A percentile compares a stretch with the other conserved stretches of the same genome.
These are phyloP conservation scores for Resseliella maxima DNA, from an alignment of 2,888 invertebrate species.

Conservation along the genomic window DNA sequence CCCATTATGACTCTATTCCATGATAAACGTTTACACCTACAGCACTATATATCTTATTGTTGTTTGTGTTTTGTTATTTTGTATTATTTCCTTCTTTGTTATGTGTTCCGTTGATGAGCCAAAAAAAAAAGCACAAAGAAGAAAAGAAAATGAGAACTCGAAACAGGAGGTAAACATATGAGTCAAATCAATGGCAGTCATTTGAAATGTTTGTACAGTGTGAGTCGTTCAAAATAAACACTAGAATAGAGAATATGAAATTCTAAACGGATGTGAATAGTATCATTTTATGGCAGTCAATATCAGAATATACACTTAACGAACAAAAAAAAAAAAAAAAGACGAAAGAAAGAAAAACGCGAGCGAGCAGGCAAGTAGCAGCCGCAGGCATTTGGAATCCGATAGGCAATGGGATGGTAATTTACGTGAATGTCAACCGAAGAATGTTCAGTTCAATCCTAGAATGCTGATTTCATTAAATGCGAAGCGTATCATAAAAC, in stretches of 20 bases:
- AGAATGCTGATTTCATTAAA: constrained; percentile 4
- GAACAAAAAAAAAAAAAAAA: too few species aligned
- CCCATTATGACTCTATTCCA: constrained; percentile 46
- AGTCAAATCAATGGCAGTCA: constrained; percentile 2
- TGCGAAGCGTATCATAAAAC: constrained; percentile 31
- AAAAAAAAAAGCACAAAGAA: too few species aligned
- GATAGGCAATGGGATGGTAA: not conserved
- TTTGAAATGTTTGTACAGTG: not conserved
- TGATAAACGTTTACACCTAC: constrained; percentile 45
- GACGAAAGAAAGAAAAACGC: not conserved
- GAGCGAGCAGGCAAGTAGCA: not conserved
- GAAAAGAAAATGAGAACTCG: not conserved
- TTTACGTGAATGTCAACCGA: not conserved
- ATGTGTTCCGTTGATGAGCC: not conserved
- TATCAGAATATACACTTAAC: constrained; percentile 46
- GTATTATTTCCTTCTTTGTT: not conserved
- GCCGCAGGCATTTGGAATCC: constrained; percentile 12
- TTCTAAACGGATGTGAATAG: constrained; percentile 34
- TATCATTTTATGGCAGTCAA: constrained; percentile 27
- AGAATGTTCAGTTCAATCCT: constrained; percentile 1
- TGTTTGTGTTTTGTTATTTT: not conserved
- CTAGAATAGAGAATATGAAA: not conserved
- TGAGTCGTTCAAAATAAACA: not conserved
- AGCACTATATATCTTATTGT: constrained; percentile 6
- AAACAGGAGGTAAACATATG: constrained; percentile 21